phyloP scores from a whole-genome alignment of 2,888 invertebrate genomes.

The Anorthoa munda region DNA sequence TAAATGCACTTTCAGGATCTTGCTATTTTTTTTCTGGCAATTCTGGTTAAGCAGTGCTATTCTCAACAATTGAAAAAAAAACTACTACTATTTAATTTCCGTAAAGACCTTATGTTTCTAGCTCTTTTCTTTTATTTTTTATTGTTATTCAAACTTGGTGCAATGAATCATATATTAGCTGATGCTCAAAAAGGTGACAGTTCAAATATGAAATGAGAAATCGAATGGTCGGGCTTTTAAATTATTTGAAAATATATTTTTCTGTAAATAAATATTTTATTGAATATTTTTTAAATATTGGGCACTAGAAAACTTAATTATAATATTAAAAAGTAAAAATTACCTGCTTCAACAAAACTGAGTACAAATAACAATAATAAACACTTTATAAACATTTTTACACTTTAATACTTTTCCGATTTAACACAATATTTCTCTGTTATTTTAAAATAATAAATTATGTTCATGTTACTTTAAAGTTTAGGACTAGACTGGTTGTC shows the following conservation, averaged over 20 bases:
- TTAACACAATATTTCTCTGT: slow-evolving; percentile 43
- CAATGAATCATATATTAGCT: too few species aligned
- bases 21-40: too few species aligned
- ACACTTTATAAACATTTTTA: slow-evolving; percentile 79
- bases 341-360: slow-evolving; percentile 76
- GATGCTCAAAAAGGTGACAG: background rate
- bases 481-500: slow-evolving; percentile 71
- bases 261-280: too few species aligned
- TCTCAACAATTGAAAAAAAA: too few species aligned
- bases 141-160: background rate
- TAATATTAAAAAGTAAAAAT: slow-evolving; percentile 57
- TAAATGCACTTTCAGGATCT: too few species aligned
- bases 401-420: slow-evolving; percentile 50
- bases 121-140: too few species aligned
- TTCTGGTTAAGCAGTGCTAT: too few species aligned
- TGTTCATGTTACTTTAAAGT: slow-evolving; percentile 61
- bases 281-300: too few species aligned
- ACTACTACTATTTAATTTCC: too few species aligned
- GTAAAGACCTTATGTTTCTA: too few species aligned
- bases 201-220: background rate
- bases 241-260: background rate
- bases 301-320: background rate
- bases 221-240: background rate
- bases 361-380: slow-evolving; percentile 75
- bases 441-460: slow-evolving; percentile 61